Evolutionary conservation across 2,797 vertebrate species (phyloP).

Genomic region (Pangasius mekongensis): DNA sequence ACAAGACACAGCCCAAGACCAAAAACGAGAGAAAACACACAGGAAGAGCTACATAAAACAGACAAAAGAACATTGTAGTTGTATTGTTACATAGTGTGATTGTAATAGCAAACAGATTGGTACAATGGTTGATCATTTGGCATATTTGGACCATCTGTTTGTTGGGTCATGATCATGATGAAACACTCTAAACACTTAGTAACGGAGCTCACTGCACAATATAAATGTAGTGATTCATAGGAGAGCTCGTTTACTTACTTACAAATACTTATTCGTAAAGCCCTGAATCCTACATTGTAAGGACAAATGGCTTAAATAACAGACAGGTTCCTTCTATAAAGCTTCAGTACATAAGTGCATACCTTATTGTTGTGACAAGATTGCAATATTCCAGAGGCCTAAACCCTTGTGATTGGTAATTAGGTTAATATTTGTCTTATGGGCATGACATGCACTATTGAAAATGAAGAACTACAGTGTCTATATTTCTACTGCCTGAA

Average conservation of each 20-base stretch:
- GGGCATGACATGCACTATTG: background rate
- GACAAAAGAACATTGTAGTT: background rate
- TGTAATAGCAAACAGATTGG: background rate
- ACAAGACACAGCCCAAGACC: conserved; percentile 5
- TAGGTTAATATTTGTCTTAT: conserved; percentile 1
- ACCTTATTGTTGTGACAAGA: background rate
- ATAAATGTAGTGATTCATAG: background rate
- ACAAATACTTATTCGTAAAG: background rate
- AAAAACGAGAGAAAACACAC: background rate
- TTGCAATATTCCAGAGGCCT: background rate
- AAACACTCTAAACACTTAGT: background rate
- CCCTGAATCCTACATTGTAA: background rate
- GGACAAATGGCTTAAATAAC: background rate
- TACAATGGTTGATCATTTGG: background rate
- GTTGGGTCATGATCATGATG: background rate
- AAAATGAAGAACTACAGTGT: background rate
- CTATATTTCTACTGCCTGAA: background rate
- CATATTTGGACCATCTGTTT: background rate
- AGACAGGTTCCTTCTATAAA: background rate
- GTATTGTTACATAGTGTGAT: background rate
- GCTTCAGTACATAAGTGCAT: background rate
- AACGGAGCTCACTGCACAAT: background rate
- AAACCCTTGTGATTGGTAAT: background rate
- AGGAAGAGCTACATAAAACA: background rate
- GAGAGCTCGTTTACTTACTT: background rate